Evolutionary conservation across 1,140 invertebrate species (phyloP).

Genomic region (Zaprionus davidi): DNA sequence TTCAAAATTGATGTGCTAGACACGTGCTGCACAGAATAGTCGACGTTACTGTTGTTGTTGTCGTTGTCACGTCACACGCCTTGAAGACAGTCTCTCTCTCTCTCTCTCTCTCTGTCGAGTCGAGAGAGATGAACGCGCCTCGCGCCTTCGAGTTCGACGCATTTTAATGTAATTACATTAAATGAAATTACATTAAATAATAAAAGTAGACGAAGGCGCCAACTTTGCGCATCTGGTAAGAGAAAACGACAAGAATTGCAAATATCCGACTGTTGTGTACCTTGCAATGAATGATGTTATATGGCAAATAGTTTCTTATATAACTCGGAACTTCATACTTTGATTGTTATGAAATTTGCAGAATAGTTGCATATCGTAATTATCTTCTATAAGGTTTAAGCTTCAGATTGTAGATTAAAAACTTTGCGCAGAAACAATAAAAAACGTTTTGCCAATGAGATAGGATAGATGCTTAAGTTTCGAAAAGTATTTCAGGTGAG

Average conservation of each 20-base stretch:
- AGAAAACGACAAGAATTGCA: not conserved
- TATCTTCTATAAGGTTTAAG: not conserved
- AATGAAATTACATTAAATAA: constrained; percentile 69
- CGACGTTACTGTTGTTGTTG: not conserved
- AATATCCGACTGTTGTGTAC: not conserved
- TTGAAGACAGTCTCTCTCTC: constrained; percentile 5
- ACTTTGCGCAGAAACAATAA: not conserved
- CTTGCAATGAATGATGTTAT: not conserved
- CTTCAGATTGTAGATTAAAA: not conserved
- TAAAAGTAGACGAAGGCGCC: constrained; percentile 46
- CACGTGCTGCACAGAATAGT: constrained; percentile 3
- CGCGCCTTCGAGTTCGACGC: constrained; percentile 31
- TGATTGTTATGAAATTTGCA: not conserved
- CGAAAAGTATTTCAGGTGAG: not conserved
- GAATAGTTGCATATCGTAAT: not conserved
- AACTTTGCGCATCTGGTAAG: constrained; percentile 21
- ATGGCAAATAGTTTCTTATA: no score
- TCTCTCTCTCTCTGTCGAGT: not conserved
- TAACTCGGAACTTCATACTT: not conserved
- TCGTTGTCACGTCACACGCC: constrained; percentile 7
- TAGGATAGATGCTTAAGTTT: not conserved
- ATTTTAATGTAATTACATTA: constrained; percentile 71
- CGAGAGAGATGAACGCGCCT: not conserved
- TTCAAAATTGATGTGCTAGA: not conserved
- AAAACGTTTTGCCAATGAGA: not conserved